Evolutionary conservation across 2,888 invertebrate genomes (phyloP).

Genomic region (Teinopalpus imperialis): DNA sequence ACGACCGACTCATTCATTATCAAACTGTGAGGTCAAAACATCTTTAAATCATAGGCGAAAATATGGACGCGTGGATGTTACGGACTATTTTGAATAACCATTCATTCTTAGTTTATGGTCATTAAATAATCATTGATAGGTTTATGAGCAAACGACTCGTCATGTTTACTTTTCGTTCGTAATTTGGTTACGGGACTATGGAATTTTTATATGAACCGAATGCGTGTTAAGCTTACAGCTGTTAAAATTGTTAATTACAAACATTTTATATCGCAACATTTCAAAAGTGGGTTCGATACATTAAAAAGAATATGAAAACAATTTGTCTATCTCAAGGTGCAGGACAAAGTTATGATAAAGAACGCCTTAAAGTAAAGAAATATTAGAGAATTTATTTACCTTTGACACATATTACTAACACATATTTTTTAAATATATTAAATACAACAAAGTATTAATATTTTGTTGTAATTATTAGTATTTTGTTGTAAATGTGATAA

Average conservation of each 20-base stretch:
- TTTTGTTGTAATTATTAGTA: no score
- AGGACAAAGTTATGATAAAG: not conserved
- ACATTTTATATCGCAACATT: not conserved
- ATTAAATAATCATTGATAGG: slow-evolving; percentile 40
- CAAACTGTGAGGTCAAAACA: slow-evolving; percentile 75
- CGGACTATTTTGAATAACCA: slow-evolving; percentile 39
- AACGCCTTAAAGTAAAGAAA: not conserved
- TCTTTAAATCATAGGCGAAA: slow-evolving; percentile 72
- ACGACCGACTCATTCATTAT: slow-evolving; percentile 78
- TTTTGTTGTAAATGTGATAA: no score
- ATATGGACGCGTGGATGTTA: slow-evolving; percentile 53
- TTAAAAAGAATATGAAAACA: slow-evolving; percentile 7
- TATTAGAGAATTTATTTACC: not conserved
- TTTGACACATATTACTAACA: no score
- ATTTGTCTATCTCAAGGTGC: slow-evolving; percentile 3
- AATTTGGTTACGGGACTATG: slow-evolving; percentile 14
- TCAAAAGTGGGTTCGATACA: not conserved
- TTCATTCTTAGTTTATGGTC: slow-evolving; percentile 45
- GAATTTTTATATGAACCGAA: slow-evolving; percentile 21
- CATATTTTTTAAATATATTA: no score
- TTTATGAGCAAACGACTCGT: slow-evolving; percentile 27
- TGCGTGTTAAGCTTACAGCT: slow-evolving; percentile 2
- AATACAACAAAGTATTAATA: no score
- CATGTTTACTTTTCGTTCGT: slow-evolving; percentile 19
- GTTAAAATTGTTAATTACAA: slow-evolving; percentile 11